Base-by-base conservation (phyloP, 2,797 vertebrate genomes). In the Myotis vivesi region DNA sequence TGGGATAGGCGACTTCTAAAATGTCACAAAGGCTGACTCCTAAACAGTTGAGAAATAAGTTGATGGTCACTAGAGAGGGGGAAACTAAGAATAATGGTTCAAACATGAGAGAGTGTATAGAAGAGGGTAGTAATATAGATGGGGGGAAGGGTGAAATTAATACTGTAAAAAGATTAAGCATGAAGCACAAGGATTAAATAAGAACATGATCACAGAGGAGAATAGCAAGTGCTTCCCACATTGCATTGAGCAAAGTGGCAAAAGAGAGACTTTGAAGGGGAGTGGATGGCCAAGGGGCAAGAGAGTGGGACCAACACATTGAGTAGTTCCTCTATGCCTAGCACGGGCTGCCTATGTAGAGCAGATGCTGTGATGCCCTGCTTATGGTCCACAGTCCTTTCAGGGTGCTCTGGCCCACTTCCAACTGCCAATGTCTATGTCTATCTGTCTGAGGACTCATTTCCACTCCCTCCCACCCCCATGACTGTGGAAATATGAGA, bases 1-100 rank as follows among this genome's bases (percentile, higher is more conserved):
- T 62, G 71, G 84, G 62, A 91, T 62, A 91, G 82, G 20, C 38
- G 80, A 49, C 53, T 91, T 92, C 38, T 87, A 41, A 72, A 92
- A 51, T 71, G 75, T 59, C 91, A 73, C 64, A 76, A 76, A 92
- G 66, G 28, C 53, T 46, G 36, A 69, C 41, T 82, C 44, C 30
- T 86, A 22, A 86, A 79, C 15, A 66, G 16, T n/a, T 84, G 36
- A 23, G 46, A 71, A 57, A 73, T 44, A 83, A 85, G 66, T 44
- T 36, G 44, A 57, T 72, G 41, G 83, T 59, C 1, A 0, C 49
- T 46, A 59, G 57, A 73, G 84, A 87, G 33, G 76, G 68, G 17
- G 46, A 57, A 91, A 72, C 19, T 28, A 84, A 79, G 64, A 80
- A 53, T 25, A 49, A 81, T 68, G 49, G 38, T 51, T 81, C 57